These are phyloP conservation scores for Aix galericulata DNA, from an alignment of 2,113 vertebrate species.

Conservation along the genomic window DNA sequence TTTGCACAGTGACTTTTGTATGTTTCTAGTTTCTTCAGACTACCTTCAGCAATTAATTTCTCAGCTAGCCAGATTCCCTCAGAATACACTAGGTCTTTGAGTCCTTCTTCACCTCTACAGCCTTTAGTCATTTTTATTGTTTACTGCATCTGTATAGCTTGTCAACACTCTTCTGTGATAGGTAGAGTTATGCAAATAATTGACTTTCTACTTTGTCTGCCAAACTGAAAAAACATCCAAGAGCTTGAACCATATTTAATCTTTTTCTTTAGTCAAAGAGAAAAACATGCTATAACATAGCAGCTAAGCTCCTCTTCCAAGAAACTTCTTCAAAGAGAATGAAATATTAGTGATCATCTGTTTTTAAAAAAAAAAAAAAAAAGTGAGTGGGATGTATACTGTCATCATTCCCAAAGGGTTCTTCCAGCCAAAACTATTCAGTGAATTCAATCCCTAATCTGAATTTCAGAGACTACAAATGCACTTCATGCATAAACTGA, in stretches of 20 bases:
- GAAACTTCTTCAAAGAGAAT: not conserved
- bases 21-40: not conserved
- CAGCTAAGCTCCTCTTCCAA: not conserved
- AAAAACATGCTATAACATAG: not conserved
- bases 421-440: not conserved
- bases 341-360: not conserved
- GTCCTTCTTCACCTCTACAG: not conserved
- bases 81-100: not conserved
- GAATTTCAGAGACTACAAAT: not conserved
- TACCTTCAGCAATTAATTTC: not conserved
- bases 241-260: not conserved
- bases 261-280: not conserved
- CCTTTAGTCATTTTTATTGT: not conserved
- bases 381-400: not conserved
- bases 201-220: not conserved
- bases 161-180: not conserved
- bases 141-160: not conserved
- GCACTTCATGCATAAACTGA: rapidly evolving
- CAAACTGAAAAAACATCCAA: not conserved
- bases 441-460: not conserved
- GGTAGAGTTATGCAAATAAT: not conserved
- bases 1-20: not conserved
- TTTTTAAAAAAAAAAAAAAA: not conserved
- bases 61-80: not conserved
- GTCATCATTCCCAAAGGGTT: not conserved